Conservation (phyloP, 2,797 vertebrate species). For the Otolemur crassicaudatus region DNA sequence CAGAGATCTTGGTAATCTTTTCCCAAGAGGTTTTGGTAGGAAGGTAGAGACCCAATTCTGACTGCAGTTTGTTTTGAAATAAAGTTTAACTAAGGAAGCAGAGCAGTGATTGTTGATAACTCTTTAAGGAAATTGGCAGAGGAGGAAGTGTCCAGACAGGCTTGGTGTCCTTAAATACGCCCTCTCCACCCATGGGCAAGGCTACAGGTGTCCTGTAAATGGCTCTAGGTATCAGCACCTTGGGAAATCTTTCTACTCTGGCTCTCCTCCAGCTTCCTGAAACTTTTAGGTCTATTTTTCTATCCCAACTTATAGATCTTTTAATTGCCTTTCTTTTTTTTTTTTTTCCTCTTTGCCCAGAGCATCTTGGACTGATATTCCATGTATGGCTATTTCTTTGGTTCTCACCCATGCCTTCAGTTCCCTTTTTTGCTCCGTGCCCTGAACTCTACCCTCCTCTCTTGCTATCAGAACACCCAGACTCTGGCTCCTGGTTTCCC, state of each 20-base stretch:
- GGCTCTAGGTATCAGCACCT: background rate
- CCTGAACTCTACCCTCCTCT: background rate
- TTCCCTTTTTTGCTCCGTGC: background rate
- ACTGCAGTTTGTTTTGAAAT: background rate
- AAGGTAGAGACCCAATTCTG: background rate
- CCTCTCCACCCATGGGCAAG: background rate
- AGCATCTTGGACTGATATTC: background rate
- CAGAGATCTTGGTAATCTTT: background rate
- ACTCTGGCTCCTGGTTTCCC: background rate
- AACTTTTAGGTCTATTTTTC: conserved; percentile 14
- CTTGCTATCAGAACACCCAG: background rate
- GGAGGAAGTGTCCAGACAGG: background rate
- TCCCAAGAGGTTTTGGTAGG: background rate
- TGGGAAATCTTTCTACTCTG: background rate
- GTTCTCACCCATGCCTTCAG: background rate
- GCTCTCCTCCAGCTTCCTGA: background rate
- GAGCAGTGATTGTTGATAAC: background rate
- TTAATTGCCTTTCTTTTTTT: background rate
- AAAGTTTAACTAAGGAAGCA: background rate
- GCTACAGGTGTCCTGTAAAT: background rate
- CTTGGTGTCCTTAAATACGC: background rate
- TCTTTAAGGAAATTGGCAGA: background rate
- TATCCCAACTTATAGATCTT: background rate
- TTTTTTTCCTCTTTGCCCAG: background rate
- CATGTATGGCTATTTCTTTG: background rate